A percentile compares a stretch with the other conserved stretches of the same genome.
Evolutionary conservation across 2,797 vertebrate genomes (phyloP).

Genomic region (Scolopax rusticola): DNA sequence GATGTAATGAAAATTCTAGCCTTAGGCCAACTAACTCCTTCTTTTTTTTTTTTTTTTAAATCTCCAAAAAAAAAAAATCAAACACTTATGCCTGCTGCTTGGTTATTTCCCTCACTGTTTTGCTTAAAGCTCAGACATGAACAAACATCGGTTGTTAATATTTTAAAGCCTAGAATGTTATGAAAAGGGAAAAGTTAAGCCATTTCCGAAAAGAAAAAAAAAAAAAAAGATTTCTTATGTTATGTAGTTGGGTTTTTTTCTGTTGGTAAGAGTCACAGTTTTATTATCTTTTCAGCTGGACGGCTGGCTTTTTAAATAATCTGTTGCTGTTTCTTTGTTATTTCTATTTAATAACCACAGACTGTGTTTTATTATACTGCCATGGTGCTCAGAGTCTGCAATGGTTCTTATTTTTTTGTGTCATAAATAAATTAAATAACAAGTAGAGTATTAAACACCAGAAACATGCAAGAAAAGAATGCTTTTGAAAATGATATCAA

Average conservation of each 20-base stretch:
- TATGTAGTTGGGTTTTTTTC: background rate
- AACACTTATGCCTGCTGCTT: constrained; percentile 49
- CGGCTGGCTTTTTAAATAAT: constrained; percentile 56
- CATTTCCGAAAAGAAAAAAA: background rate
- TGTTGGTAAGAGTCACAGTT: background rate
- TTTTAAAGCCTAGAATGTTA: constrained; percentile 52
- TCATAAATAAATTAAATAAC: constrained; percentile 45
- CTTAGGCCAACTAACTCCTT: constrained; percentile 68
- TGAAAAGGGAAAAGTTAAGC: background rate
- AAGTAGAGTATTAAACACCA: constrained; percentile 10
- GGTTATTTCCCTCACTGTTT: constrained; percentile 58
- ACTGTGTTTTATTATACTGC: constrained; percentile 40
- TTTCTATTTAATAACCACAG: constrained; percentile 59
- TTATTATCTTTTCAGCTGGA: constrained; percentile 51
- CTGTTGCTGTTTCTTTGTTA: constrained; percentile 56
- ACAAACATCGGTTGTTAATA: constrained; percentile 32
- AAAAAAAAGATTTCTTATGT: background rate
- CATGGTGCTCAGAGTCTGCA: background rate
- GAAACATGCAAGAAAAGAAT: constrained; percentile 37
- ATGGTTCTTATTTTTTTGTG: constrained; percentile 35
- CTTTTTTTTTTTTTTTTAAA: constrained; percentile 25
- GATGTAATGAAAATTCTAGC: constrained; percentile 75
- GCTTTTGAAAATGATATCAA: constrained; percentile 45
- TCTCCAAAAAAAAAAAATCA: constrained; percentile 45
- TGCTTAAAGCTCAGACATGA: constrained; percentile 65